These are phyloP conservation scores for Amazona guildingii DNA, from an alignment of 2,113 vertebrate species.

Conservation along the genomic window DNA sequence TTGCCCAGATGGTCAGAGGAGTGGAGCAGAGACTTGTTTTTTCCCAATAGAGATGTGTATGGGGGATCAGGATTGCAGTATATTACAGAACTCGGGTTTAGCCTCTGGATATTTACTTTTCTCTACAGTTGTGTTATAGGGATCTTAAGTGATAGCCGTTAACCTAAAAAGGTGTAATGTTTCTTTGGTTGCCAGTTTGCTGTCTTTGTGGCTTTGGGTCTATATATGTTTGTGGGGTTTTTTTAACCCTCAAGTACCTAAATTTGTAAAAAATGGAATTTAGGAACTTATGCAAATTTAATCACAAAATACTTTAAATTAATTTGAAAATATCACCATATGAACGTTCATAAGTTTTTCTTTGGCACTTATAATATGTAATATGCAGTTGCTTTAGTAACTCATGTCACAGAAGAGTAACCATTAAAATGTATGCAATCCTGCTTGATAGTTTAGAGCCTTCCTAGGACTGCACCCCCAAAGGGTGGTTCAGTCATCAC, in stretches of 20 bases:
- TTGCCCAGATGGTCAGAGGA: not conserved
- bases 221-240: not conserved
- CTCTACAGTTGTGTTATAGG: fast-evolving
- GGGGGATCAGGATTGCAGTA: too few relatives aligned
- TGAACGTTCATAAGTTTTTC: not conserved
- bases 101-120: not conserved
- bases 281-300: not conserved
- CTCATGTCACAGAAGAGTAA: not conserved
- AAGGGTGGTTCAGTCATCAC: not conserved
- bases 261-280: not conserved
- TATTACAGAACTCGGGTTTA: not conserved
- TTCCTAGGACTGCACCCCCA: not conserved
- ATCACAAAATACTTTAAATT: not conserved
- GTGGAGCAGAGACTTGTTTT: not conserved
- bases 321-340: not conserved
- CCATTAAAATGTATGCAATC: not conserved
- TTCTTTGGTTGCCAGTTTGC: not conserved
- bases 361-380: not conserved
- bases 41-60: not conserved
- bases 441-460: not conserved
- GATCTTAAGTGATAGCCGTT: not conserved
- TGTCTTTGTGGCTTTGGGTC: not conserved
- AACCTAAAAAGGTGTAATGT: not conserved
- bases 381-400: not conserved
- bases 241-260: not conserved